Conservation (phyloP, 2,888 invertebrate genomes). For the Tachystola acroxantha region DNA sequence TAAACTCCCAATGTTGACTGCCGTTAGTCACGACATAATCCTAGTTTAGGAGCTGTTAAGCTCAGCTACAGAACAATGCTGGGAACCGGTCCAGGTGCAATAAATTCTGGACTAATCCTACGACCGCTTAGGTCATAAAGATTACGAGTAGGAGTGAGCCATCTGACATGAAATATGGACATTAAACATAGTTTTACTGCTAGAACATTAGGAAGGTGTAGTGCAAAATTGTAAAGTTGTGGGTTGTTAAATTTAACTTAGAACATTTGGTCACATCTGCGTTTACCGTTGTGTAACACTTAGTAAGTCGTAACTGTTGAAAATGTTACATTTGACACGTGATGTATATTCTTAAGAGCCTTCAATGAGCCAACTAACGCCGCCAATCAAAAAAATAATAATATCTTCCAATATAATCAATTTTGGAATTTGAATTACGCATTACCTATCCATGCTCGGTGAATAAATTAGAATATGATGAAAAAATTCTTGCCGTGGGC, state of each 20-base stretch:
- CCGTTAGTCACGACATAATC: conserved; percentile 28
- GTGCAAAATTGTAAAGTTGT: not conserved
- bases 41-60: conserved; percentile 24
- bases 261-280: not conserved
- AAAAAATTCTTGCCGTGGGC: too few relatives aligned
- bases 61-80: conserved; percentile 27
- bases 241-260: not conserved
- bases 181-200: conserved; percentile 8
- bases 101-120: conserved; percentile 42
- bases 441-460: too few relatives aligned
- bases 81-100: conserved; percentile 28
- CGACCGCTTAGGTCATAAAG: conserved; percentile 34
- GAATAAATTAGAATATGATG: too few relatives aligned
- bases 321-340: too few relatives aligned
- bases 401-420: too few relatives aligned
- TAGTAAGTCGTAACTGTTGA: too few relatives aligned
- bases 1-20: conserved; percentile 14
- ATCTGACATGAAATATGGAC: conserved; percentile 12
- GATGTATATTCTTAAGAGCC: too few relatives aligned
- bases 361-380: too few relatives aligned
- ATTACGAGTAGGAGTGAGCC: conserved; percentile 28
- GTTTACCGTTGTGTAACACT: too few relatives aligned
- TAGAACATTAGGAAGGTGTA: conserved; percentile 1
- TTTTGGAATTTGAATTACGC: too few relatives aligned
- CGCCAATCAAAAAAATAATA: too few relatives aligned